Conservation (phyloP, 2,113 vertebrate species). For the Bubo scandiacus region DNA sequence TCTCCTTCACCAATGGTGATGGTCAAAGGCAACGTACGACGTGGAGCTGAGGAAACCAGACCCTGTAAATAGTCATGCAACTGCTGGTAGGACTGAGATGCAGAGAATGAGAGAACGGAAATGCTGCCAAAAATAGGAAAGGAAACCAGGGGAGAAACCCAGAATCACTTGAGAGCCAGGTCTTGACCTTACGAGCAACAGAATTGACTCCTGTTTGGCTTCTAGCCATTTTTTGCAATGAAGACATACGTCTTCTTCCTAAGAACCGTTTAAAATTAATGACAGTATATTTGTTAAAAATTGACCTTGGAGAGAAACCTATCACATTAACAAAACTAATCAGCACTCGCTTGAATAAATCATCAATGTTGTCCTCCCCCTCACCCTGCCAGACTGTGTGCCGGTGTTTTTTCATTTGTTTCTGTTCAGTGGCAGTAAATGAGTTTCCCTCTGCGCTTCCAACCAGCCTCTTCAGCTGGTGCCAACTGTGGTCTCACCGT, state of each 20-base stretch:
- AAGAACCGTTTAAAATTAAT: neutral
- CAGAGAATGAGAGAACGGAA: neutral
- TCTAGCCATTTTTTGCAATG: neutral
- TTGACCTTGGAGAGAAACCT: neutral
- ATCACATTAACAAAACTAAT: neutral
- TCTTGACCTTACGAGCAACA: neutral
- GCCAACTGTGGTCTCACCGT: neutral
- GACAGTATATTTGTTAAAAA: neutral
- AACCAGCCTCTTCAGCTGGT: neutral
- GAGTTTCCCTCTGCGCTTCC: rapidly evolving
- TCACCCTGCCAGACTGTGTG: neutral
- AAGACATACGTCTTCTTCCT: neutral
- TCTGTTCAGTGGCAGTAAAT: neutral
- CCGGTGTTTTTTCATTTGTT: neutral
- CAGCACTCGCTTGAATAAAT: neutral
- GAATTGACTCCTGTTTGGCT: neutral
- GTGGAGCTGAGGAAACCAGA: neutral
- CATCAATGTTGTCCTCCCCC: rapidly evolving
- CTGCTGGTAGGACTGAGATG: neutral
- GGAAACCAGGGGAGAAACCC: neutral
- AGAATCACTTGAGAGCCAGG: neutral
- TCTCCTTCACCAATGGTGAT: neutral
- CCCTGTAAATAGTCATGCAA: neutral
- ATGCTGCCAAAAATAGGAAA: neutral
- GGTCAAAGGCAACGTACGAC: neutral